Conservation (phyloP, 1,140 invertebrate genomes). For the Lordiphosa clarofinis region DNA sequence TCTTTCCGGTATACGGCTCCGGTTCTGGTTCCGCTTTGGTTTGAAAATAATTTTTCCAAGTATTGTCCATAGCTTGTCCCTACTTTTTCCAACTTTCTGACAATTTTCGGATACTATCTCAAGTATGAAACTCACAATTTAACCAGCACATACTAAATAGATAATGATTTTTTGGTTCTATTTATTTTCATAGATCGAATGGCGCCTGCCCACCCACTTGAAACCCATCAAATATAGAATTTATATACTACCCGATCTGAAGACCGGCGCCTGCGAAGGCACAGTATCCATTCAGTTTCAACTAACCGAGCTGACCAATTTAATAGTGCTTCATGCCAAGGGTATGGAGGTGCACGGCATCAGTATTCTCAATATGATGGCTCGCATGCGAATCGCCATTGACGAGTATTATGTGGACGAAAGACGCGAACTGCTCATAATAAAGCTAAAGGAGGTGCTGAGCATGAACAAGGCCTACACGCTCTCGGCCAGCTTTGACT, state of each 20-base stretch:
- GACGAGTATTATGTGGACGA: constrained; percentile 36
- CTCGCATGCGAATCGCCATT: constrained; percentile 64
- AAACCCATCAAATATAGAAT: constrained; percentile 88
- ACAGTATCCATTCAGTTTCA: constrained; percentile 86
- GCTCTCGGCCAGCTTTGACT: constrained; percentile 50
- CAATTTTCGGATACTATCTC: too few relatives aligned
- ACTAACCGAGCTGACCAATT: constrained; percentile 80
- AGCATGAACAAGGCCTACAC: constrained; percentile 55
- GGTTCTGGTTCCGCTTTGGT: too few relatives aligned
- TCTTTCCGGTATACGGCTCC: too few relatives aligned
- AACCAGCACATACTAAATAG: too few relatives aligned
- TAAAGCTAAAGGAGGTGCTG: constrained; percentile 56
- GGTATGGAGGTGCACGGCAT: constrained; percentile 50
- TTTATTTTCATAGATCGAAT: constrained; percentile 56
- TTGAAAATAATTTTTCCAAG: too few relatives aligned
- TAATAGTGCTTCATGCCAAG: constrained; percentile 87
- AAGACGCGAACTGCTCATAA: constrained; percentile 49
- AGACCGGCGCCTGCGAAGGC: constrained; percentile 83
- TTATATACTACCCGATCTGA: constrained; percentile 86
- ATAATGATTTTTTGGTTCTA: too few relatives aligned
- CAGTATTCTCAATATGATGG: constrained; percentile 74
- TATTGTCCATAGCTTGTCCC: too few relatives aligned
- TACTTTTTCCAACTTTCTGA: too few relatives aligned
- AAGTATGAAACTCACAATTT: too few relatives aligned
- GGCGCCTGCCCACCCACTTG: constrained; percentile 85